Evolutionary conservation across 2,113 vertebrate species (phyloP), one percentile per base, ranked within the genome.

Genomic region (Pituophis catenifer): DNA sequence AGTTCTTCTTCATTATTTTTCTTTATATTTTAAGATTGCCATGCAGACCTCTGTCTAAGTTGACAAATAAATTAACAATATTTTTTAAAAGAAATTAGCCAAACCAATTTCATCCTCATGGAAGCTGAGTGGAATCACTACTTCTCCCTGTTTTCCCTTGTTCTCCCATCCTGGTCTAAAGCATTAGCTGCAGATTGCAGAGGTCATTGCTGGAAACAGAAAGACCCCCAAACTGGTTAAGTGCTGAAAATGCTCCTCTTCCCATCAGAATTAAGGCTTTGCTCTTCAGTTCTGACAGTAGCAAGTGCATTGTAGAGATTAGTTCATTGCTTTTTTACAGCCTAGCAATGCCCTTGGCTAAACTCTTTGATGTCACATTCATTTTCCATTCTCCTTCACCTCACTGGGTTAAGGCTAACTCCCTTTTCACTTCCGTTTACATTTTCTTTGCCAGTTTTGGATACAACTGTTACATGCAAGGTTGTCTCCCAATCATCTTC

Each of bases 381-480:
- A 62, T 11, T 94, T 91, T 54, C 48, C 89, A 62, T 89, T 86
- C 19, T 75, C n/a, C 17, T 88, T 48, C 81, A 91, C 85, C 91
- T 85, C 11, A 81, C 12, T 7, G 44, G 65, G 89, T n/a, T 44
- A 29, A 44, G 33, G 19, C 85, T 23, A 57, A 94, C 44, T 96
- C 92, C 88, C 93, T 93, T 44, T 86, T 88, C 58, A 92, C 88
- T 88, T 94, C 7, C 0, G 29, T 52, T 93, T 95, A 57, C 8
- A 1, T 62, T 93, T 92, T 62, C 90, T 90, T 89, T 62, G 85
- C 13, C 54, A 9, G 90, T 89, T 33, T 1, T 62, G 89, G 38
- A 0, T 0, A 13, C 0, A 0, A 91, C 8, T 0, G 0, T 86
- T 62, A 70, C 54, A 50, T 5, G 38, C 48, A 86, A 91, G 33